Base-by-base conservation (phyloP, 2,797 vertebrate genomes). In the Hippopotamyrus pictus region DNA sequence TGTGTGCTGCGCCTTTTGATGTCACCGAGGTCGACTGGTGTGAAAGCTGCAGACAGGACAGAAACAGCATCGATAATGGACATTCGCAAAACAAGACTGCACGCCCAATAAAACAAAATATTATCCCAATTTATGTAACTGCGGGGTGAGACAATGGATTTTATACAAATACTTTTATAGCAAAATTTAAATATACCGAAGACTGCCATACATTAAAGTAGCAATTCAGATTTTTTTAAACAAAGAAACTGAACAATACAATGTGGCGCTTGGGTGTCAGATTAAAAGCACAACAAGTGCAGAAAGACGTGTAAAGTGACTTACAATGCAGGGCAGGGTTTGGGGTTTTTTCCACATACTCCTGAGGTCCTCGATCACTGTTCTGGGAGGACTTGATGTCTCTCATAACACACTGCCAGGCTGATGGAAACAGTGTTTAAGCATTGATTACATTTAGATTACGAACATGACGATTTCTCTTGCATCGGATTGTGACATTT, bases 361-460 rank as follows among this genome's bases (percentile, higher is more conserved):
- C 96, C 90, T 97, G 96, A 89, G 97, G 96, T 90, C 96, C 94
- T 90, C 96, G 92, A 89, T 96, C 94, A 91, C 95, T 93, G 89
- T 96, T 95, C 0, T 95, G 92, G 91, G 95, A 93, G 89, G 93
- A 95, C 90, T 96, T 96, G 88, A 97, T 95, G 92, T 97, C 97
- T 50, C 96, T 95, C 93, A 97, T 96, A 92, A 97, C 97, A n/a
- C 96, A 96, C 93, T 97, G 96, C 97, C 97, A 97, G 89, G 96
- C 97, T 97, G 90, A 85, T 50, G 46, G 82, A 51, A 85, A 85
- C 46, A 25, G n/a, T 46, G 7, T 83, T 48, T 48, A 54, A 57
- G 51, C 22, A 86, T 57, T 53, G 14, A 46, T 29, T 86, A 5
- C 5, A 29, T n/a, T 57, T 87, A 41, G 6, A 51, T 37, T 22